Evolutionary conservation across 2,888 invertebrate genomes (phyloP), one percentile per base, ranked within the genome.

Genomic region (Lymantria monacha): DNA sequence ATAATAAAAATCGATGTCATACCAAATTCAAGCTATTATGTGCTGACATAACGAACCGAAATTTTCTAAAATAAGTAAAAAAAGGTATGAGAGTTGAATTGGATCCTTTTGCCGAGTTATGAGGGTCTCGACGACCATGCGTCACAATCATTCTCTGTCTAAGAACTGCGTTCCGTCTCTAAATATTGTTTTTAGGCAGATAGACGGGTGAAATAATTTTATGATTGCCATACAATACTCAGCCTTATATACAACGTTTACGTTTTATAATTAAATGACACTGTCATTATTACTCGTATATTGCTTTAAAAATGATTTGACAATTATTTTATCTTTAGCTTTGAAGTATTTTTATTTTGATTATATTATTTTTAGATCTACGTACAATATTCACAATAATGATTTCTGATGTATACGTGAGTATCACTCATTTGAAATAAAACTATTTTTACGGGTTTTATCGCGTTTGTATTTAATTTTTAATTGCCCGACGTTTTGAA

Each of bases 111-210:
- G 46, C 58, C 65, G 58, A 76, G 71, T 75, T 76, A 77, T 74
- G 72, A 76, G 76, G 76, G 76, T 75, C 64, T 59, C 59, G 55
- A 70, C 60, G 65, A 63, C 73, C 72, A 80, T 81, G 71, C 72
- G 71, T 79, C 78, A 79, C 77, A 77, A 81, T 81, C 81, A 76
- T 72, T 81, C 80, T 80, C 76, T 79, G 80, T 76, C 81, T 74
- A 50, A 70, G 70, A 69, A 66, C 73, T 70, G 64, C 52, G 66
- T 62, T 65, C 69, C 72, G 57, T 68, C 65, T 72, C 79, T 74
- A 76, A 80, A 80, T 78, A 76, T 78, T 80, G 74, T 77, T 79
- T 77, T 73, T 66, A 73, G 66, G 59, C 61, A 70, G 63, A 69
- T 63, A 61, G 58, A 58, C 53, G 57, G 52, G 61, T 58, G 64